Conservation (phyloP, 2,797 vertebrate genomes). For the Rhadinocentrus ornatus region DNA sequence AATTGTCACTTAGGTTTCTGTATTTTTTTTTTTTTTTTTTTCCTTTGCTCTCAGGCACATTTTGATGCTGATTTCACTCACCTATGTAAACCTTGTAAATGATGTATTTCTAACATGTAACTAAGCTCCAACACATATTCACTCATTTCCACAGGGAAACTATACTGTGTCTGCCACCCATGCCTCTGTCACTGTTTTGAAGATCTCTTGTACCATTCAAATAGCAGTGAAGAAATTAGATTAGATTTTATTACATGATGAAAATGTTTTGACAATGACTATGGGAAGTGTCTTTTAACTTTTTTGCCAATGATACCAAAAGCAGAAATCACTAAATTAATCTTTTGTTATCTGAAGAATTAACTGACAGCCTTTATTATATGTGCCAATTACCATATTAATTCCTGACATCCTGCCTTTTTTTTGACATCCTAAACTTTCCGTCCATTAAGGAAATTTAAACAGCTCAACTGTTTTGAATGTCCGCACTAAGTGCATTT, state of each 20-base stretch:
- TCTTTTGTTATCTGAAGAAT: conserved; percentile 49
- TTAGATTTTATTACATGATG: conserved; percentile 76
- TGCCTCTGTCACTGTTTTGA: conserved; percentile 63
- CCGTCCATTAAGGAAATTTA: conserved; percentile 77
- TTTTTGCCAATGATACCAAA: conserved; percentile 78
- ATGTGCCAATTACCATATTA: conserved; percentile 73
- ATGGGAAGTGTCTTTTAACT: conserved; percentile 75
- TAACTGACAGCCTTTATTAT: conserved; percentile 71
- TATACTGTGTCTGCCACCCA: conserved; percentile 67
- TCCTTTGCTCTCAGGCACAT: conserved; percentile 74
- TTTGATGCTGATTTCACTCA: conserved; percentile 71
- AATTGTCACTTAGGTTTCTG: conserved; percentile 61
- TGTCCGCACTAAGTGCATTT: conserved; percentile 86
- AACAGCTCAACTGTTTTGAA: conserved; percentile 83
- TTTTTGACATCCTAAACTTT: conserved; percentile 60
- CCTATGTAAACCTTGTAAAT: conserved; percentile 80
- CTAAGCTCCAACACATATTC: conserved; percentile 68
- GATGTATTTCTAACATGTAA: conserved; percentile 76
- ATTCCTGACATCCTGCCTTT: conserved; percentile 55
- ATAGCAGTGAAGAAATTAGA: conserved; percentile 62
- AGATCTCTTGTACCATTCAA: conserved; percentile 54
- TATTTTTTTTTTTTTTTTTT: conserved; percentile 43
- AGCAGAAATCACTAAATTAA: conserved; percentile 64
- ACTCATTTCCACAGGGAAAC: conserved; percentile 63
- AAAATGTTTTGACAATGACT: conserved; percentile 71